Evolutionary conservation across 2,113 vertebrate genomes (phyloP), one percentile per base, ranked within the genome.

Genomic region (Aptenodytes patagonicus): DNA sequence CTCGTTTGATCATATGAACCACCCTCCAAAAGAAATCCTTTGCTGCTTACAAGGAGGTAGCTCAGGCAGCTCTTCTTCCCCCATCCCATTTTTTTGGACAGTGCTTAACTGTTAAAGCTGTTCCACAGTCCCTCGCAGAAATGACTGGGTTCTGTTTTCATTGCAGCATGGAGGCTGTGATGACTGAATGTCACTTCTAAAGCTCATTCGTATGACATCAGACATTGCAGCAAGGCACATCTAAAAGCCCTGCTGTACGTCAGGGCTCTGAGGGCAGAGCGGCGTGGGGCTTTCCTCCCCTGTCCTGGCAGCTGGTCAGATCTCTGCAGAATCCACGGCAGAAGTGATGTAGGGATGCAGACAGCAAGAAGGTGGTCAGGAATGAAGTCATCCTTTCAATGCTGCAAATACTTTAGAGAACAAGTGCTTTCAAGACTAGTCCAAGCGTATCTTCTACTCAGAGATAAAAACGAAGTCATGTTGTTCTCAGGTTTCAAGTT

Each of bases 111-210:
- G 11, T 25, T 42, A 51, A 89, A 81, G 11, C 17, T 26, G 38
- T 38, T 21, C 15, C 54, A 51, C 19, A 51, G 58, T 18, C 31
- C 36, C 40, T n/a, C 4, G 3, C 36, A 57, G 51, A 84, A 93
- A 55, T 7, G 4, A 16, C 73, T 8, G 20, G 40, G 36, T 29
- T 49, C 46, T 22, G 31, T 31, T 90, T 69, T 38, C 47, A 26
- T 11, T 7, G n/a, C 40, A 65, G 60, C 78, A 71, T 0, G 0
- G 65, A 49, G 61, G 16, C 38, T 36, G 21, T 20, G 32, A 38
- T 36, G 38, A 66, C 40, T 26, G 34, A 70, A 51, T 3, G 51
- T n/a, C 47, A 17, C 18, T 62, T 65, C 60, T 57, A 58, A 77
- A 57, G 42, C 34, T 47, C 68, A 36, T 32, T 8, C 2, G 2